Conservation (phyloP, 2,113 vertebrate genomes). For the Heterochromis multidens region DNA sequence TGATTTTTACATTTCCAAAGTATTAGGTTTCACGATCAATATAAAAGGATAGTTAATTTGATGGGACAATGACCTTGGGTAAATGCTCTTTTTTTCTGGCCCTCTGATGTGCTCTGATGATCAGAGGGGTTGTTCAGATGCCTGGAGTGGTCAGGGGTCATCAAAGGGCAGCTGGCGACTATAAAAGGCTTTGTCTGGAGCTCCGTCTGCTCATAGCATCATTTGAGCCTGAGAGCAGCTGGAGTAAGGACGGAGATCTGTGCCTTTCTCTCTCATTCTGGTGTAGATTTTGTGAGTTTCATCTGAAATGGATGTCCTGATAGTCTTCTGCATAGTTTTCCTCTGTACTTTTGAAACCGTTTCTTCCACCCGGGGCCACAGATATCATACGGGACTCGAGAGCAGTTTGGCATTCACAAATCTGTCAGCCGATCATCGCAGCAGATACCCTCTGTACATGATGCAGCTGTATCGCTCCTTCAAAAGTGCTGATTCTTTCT, state of each 20-base stretch:
- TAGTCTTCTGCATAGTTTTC: background rate
- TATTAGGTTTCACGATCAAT: constrained; percentile 15
- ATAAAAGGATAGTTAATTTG: constrained; percentile 42
- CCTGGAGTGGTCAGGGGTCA: constrained; percentile 74
- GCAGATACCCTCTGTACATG: constrained; percentile 79
- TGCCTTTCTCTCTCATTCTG: background rate
- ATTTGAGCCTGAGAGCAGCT: constrained; percentile 52
- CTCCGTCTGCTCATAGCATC: constrained; percentile 49
- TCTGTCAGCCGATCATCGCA: background rate
- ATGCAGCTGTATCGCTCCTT: constrained; percentile 82
- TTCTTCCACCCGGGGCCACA: background rate
- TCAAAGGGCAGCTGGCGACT: constrained; percentile 79
- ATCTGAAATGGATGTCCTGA: constrained; percentile 40
- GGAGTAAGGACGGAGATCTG: constrained; percentile 44
- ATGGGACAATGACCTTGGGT: constrained; percentile 77
- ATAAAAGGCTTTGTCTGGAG: constrained; percentile 72
- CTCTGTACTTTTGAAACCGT: background rate
- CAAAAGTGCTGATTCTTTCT: constrained; percentile 20
- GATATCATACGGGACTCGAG: background rate
- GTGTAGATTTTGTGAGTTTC: background rate
- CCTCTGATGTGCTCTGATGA: constrained; percentile 67
- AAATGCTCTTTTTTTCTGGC: constrained; percentile 37
- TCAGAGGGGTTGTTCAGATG: constrained; percentile 75
- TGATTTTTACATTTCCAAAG: constrained; percentile 6
- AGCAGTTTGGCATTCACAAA: constrained; percentile 16